Conservation (phyloP, 2,113 vertebrate species). For the Prunella himalayana region DNA sequence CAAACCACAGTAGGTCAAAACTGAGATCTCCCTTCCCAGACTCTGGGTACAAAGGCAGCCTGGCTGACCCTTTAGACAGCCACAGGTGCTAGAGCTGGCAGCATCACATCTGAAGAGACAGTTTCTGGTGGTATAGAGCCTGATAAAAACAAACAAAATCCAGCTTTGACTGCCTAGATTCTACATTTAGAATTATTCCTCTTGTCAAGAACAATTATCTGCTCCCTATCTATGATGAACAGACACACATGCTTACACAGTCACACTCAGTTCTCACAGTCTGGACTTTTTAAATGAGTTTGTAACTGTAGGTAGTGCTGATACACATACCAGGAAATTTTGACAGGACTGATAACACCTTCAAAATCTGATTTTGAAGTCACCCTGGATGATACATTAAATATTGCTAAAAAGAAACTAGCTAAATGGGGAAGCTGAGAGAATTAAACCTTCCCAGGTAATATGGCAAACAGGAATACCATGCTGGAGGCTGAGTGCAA, state of each 20-base stretch:
- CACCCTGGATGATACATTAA: slow-evolving; percentile 27
- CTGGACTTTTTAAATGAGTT: slow-evolving; percentile 35
- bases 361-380: slow-evolving; percentile 25
- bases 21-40: background rate
- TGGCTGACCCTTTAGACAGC: slow-evolving; percentile 6
- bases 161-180: background rate
- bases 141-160: background rate
- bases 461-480: background rate
- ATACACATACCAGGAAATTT: background rate
- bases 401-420: slow-evolving; percentile 5
- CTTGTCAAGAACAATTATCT: background rate
- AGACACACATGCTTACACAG: background rate
- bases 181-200: background rate
- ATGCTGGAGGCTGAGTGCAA: background rate
- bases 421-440: background rate
- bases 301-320: slow-evolving; percentile 23
- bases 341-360: slow-evolving; percentile 47
- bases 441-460: background rate
- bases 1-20: background rate
- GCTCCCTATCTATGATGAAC: background rate
- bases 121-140: background rate
- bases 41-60: background rate
- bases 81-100: background rate
- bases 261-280: background rate
- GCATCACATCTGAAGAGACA: background rate